Evolutionary conservation across 1,140 invertebrate species (phyloP).

Genomic region (Teleogryllus occipitalis): DNA sequence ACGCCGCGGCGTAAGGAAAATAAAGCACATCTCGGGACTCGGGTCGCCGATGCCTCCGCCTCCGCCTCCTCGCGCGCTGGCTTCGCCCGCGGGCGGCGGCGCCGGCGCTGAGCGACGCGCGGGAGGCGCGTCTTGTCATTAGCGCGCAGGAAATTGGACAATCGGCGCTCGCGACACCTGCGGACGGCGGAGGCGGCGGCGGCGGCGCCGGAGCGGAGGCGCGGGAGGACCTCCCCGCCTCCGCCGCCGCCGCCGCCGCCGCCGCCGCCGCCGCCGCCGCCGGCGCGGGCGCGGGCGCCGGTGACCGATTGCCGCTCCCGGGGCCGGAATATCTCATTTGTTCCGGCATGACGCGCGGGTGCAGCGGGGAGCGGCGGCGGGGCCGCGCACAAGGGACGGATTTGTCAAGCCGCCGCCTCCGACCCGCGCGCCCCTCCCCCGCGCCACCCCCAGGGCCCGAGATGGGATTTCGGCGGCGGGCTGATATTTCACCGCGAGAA

Average conservation of each 20-base stretch:
- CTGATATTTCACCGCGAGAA: neutral
- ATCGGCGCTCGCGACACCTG: neutral
- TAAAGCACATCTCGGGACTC: neutral
- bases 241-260: too few species aligned
- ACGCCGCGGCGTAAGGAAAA: neutral
- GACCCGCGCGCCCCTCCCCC: too few species aligned
- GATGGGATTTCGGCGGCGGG: neutral
- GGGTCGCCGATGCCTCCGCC: neutral
- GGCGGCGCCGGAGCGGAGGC: too few species aligned
- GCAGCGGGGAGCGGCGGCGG: neutral
- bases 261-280: too few species aligned
- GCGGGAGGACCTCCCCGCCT: too few species aligned
- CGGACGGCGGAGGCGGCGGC: neutral
- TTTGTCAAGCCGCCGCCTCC: neutral
- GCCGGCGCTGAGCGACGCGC: neutral
- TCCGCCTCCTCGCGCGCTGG: neutral
- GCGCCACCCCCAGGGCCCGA: neutral
- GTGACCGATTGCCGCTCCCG: neutral
- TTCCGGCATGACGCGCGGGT: neutral
- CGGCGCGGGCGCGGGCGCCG: too few species aligned
- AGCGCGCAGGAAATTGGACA: neutral
- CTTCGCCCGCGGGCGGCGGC: neutral
- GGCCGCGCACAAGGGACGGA: neutral
- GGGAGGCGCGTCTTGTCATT: neutral
- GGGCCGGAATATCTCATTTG: neutral